Evolutionary conservation across 2,888 invertebrate species (phyloP), one percentile per base, ranked within the genome.

Genomic region (Hydrotaea diabolus): DNA sequence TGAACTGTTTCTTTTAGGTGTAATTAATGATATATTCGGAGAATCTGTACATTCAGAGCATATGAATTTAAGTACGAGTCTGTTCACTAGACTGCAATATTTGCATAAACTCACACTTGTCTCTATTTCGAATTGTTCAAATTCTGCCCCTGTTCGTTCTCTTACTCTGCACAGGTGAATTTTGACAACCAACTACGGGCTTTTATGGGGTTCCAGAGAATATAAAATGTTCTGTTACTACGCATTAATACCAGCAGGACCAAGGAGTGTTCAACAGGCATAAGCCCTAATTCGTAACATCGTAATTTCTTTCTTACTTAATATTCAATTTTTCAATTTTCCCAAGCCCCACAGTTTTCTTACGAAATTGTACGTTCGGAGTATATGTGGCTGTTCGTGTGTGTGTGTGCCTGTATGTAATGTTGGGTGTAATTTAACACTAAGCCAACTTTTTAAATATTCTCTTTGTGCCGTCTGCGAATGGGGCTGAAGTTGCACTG

Each of bases 371-470:
- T 49, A n/a, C n/a, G n/a, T n/a, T n/a, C n/a, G n/a, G n/a, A n/a
- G n/a, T 49, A 8, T 57, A 31, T 7, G 31, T 31, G 8, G 15
- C 19, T 75, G 36, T 36, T 8, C 59, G 26, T 78, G 11, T 79
- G 43, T 5, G 31, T 19, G 31, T 26, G 39, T 57, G 26, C 46
- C 43, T 49, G 64, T 69, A 19, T 77, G 62, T 77, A 46, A 71
- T 62, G 13, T 59, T n/a, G n/a, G n/a, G 13, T 21, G 69, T 46
- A 69, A 69, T 69, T 69, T 46, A 82, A 85, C 77, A 73, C 82
- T 82, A 82, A 85, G 77, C 62, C 80, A 77, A 19, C 82, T 80
- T 80, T 82, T 85, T 82, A 80, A 82, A 82, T 80, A 85, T 80
- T 77, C 83, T 72, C 39, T 85, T 81, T 82, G 36, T 36, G 23